Conservation (phyloP, 2,113 vertebrate species). For the Pachyramphus minor region DNA sequence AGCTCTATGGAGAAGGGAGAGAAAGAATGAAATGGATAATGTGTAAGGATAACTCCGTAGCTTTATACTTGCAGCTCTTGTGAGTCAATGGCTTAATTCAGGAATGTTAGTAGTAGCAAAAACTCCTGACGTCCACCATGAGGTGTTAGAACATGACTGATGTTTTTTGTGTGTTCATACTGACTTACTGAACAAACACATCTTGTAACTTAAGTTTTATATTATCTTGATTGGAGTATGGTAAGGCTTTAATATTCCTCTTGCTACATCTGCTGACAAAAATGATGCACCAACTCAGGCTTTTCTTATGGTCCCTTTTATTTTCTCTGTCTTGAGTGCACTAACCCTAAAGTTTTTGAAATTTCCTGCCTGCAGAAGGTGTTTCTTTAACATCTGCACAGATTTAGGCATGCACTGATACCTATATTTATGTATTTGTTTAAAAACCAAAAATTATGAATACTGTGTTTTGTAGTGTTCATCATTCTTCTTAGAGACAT, state of each 20-base stretch:
- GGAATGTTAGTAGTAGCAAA: background rate
- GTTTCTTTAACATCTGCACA: background rate
- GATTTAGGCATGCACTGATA: background rate
- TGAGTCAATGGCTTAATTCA: background rate
- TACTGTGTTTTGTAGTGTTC: background rate
- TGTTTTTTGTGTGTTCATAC: background rate
- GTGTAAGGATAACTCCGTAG: background rate
- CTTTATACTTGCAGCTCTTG: background rate
- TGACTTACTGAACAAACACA: background rate
- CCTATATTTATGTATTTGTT: background rate
- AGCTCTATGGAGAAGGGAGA: background rate
- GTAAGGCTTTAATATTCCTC: background rate
- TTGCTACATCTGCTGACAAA: background rate
- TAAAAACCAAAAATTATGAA: too few species aligned
- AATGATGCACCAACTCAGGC: rapidly evolving
- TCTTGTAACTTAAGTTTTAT: background rate
- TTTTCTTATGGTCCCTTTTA: background rate
- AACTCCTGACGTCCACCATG: background rate
- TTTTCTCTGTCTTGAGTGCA: background rate
- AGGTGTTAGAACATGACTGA: background rate
- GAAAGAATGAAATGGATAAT: background rate
- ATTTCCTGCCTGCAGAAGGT: background rate
- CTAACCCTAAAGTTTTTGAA: background rate
- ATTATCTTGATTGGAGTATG: background rate
- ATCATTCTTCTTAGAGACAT: background rate